Percentiles rank a stretch among this genome's conserved stretches.
phyloP scores from a whole-genome alignment of 2,113 vertebrate species.

The cat (Felis catus) region F.catus_Fca126_mat1.0 CM031415.1:203383001-203383500 shows the following conservation, averaged over 20 bases:
- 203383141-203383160: background rate
- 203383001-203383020: background rate
- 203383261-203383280: background rate
- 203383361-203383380: no score
- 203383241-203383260: background rate
- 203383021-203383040: background rate
- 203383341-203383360: no score
- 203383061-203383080: background rate
- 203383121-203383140: background rate
- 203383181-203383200: background rate
- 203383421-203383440: no score
- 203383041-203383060: background rate
- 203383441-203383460: no score
- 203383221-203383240: background rate
- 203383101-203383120: background rate
- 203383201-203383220: background rate
- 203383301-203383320: background rate
- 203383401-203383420: no score
- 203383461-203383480: no score
- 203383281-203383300: background rate
- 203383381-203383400: no score
- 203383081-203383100: background rate
- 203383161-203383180: conserved; percentile 22
- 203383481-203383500: no score
- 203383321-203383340: background rate